phyloP scores from a whole-genome alignment of 1,140 invertebrate species.

The Drosophila sp. region DNA sequence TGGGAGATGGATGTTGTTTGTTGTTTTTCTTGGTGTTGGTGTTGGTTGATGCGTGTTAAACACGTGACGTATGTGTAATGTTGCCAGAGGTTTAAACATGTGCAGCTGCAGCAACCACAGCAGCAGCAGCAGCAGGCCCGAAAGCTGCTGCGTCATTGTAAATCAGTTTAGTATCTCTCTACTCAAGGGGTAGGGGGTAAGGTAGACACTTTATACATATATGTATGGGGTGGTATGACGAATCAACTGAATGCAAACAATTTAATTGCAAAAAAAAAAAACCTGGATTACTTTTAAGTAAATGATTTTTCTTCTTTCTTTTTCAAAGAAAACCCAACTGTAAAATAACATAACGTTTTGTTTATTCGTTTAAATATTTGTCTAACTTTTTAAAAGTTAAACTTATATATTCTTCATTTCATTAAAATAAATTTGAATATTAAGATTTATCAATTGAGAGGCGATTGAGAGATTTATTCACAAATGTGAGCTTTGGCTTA shows the following conservation, averaged over 20 bases:
- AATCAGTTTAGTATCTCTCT: slow-evolving; percentile 2
- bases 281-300: too few species aligned
- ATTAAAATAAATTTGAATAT: too few species aligned
- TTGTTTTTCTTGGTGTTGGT: background rate
- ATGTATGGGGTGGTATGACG: background rate
- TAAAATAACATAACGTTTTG: too few species aligned
- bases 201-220: background rate
- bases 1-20: background rate
- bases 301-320: too few species aligned
- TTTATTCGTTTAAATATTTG: too few species aligned
- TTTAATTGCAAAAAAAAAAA: background rate
- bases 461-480: too few species aligned
- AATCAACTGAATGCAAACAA: slow-evolving; percentile 5
- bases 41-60: slow-evolving; percentile 67
- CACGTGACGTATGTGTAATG: slow-evolving; percentile 76
- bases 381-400: too few species aligned
- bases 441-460: too few species aligned
- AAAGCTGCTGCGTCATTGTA: slow-evolving; percentile 20
- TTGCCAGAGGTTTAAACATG: slow-evolving; percentile 20
- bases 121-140: slow-evolving; percentile 1
- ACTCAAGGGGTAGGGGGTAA: background rate
- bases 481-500: too few species aligned
- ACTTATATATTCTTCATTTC: too few species aligned
- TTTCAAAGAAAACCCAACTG: too few species aligned
- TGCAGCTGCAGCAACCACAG: slow-evolving; percentile 17